phyloP scores from a whole-genome alignment of 2,113 vertebrate species.

The Callopanchax toddi region DNA sequence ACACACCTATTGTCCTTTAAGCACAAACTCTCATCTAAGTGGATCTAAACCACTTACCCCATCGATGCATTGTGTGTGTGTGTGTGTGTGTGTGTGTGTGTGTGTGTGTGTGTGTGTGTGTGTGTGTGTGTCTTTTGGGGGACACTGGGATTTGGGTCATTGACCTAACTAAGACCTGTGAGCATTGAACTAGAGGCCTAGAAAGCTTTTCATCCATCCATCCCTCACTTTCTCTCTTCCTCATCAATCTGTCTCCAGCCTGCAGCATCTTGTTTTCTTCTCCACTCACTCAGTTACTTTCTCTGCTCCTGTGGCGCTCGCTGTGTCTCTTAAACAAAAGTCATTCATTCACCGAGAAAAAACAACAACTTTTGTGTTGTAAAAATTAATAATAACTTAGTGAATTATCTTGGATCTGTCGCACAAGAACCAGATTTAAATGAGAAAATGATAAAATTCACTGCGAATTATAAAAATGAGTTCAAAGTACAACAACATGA shows the following conservation, averaged over 20 bases:
- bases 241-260: slow-evolving; percentile 46
- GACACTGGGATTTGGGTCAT: slow-evolving; percentile 30
- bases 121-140: not conserved
- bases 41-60: slow-evolving; percentile 62
- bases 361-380: too few species aligned
- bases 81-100: slow-evolving; percentile 1
- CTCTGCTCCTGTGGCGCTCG: not conserved
- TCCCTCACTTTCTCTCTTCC: slow-evolving; percentile 33
- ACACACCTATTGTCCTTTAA: slow-evolving; percentile 41
- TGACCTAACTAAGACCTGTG: slow-evolving; percentile 47
- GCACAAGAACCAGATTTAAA: too few species aligned
- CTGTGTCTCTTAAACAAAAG: not conserved
- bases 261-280: slow-evolving; percentile 63
- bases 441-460: too few species aligned
- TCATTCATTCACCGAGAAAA: not conserved
- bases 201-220: slow-evolving; percentile 63
- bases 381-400: too few species aligned
- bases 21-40: slow-evolving; percentile 55
- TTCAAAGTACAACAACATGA: too few species aligned
- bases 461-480: too few species aligned
- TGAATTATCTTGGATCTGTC: too few species aligned
- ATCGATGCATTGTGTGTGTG: slow-evolving; percentile 37
- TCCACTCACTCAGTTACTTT: slow-evolving; percentile 47
- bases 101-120: slow-evolving; percentile 9
- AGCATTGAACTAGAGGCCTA: slow-evolving; percentile 44